Evolutionary conservation across 2,113 vertebrate species (phyloP).

Genomic region (Erythrolamprus reginae): DNA sequence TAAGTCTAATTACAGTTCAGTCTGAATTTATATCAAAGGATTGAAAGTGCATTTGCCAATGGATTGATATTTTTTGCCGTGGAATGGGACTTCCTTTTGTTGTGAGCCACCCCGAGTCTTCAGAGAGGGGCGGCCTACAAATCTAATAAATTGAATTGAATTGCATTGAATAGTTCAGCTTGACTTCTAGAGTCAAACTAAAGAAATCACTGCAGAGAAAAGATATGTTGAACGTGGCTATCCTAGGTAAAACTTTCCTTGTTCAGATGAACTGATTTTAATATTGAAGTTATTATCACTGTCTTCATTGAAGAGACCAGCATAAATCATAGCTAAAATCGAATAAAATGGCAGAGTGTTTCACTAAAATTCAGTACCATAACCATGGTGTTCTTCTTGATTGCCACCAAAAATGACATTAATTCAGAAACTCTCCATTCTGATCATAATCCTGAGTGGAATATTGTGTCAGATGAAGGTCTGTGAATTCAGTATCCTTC

Average conservation of each 20-base stretch:
- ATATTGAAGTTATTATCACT: background rate
- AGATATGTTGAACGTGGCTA: background rate
- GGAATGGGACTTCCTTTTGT: background rate
- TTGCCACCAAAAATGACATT: background rate
- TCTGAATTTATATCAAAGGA: background rate
- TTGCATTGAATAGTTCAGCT: too few species aligned
- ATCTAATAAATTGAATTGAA: too few species aligned
- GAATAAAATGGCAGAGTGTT: background rate
- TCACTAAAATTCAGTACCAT: background rate
- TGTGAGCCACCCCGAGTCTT: too few species aligned
- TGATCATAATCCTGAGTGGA: background rate
- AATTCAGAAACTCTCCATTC: background rate
- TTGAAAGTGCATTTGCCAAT: background rate
- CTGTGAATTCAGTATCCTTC: background rate
- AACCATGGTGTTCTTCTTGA: background rate
- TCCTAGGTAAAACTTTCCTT: background rate
- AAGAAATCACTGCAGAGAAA: background rate
- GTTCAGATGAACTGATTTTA: background rate
- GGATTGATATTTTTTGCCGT: background rate
- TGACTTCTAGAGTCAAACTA: background rate
- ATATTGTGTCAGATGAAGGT: background rate
- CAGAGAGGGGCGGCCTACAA: too few species aligned
- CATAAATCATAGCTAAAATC: background rate
- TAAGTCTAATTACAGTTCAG: background rate
- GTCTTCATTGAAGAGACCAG: background rate